Percentiles rank a stretch among this genome's conserved stretches.
Evolutionary conservation across 2,113 vertebrate genomes (phyloP).

Genomic region (Psammodynastes pulverulentus): DNA sequence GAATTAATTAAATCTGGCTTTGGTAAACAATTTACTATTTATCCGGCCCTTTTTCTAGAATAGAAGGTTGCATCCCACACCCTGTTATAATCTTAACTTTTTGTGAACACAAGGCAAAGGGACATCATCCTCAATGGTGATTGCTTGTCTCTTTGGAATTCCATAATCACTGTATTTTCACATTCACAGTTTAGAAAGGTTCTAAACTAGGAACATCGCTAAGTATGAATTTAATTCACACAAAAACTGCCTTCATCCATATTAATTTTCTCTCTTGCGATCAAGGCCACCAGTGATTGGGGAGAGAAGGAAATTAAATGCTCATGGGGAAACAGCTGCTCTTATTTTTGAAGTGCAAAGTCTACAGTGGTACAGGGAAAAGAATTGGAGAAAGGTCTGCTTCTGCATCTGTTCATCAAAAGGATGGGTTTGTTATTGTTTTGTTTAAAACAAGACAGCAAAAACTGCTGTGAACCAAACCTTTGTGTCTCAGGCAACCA

Average conservation of each 20-base stretch:
- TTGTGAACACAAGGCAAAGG: slow-evolving; percentile 3
- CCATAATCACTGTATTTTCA: slow-evolving; percentile 15
- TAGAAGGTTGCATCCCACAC: not conserved
- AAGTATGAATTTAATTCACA: slow-evolving; percentile 24
- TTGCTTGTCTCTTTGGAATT: slow-evolving; percentile 25
- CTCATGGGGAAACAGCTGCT: not conserved
- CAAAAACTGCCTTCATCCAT: not conserved
- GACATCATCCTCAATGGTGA: slow-evolving; percentile 15
- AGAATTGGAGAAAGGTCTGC: not conserved
- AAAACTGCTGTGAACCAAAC: not conserved
- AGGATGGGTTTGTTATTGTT: not conserved
- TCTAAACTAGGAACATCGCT: not conserved
- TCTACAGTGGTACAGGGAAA: not conserved
- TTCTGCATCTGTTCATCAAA: not conserved
- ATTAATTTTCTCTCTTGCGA: not conserved
- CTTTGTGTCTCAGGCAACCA: not conserved
- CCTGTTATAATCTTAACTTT: slow-evolving; percentile 3
- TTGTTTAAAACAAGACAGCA: not conserved
- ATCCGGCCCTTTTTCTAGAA: not conserved
- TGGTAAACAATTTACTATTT: slow-evolving; percentile 43
- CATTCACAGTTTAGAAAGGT: slow-evolving; percentile 21
- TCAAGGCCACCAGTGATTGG: not conserved
- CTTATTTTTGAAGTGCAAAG: not conserved
- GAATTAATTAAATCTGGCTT: slow-evolving; percentile 51
- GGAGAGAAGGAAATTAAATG: not conserved